Base-by-base conservation (phyloP, 1,140 invertebrate genomes). In the Pseudomyrmex cubaensis region DNA sequence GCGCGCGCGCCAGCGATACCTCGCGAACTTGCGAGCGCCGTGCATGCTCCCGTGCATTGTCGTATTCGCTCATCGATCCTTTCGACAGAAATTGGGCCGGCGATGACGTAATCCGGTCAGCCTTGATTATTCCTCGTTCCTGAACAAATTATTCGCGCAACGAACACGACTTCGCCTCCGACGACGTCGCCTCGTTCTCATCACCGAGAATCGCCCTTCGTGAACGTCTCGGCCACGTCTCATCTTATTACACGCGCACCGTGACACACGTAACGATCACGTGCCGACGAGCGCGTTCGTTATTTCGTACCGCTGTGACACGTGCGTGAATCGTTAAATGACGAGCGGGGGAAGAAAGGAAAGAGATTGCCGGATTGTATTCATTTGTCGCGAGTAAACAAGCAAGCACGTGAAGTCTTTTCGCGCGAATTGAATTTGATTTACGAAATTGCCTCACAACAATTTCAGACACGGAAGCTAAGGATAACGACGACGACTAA, bases 31-130 rank as follows among this genome's bases (percentile, higher is more conserved):
- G 57, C 57, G 64, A 74, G 9, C 7, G 54, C 61, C 7, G 66
- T 59, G 52, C 63, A 54, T 73, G 61, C 35, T 56, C 59, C 82
- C 56, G 48, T 9, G 59, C 63, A 69, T 63, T 78, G 62, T 78
- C 78, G 87, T 35, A 35, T 72, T 66, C 76, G 86, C 82, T 87
- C 89, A 92, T 93, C 92, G 92, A 93, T 93, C 89, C 89, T 87
- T 88, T 67, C 66, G 88, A 90, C 25, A 87, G 88, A 86, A 93
- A 93, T 93, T 93, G 89, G 92, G 91, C 91, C 90, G 92, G 89
- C 82, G 88, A 85, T 91, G 90, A 92, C 91, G 91, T 90, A 92
- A 90, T 84, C 75, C 82, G 83, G 84, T 87, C 35, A 88, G 85
- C 73, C 86, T 85, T 89, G 86, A 90, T 89, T 89, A 92, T 90